Base-by-base conservation (phyloP, 1,140 invertebrate species). In the Ostrea edulis region DNA sequence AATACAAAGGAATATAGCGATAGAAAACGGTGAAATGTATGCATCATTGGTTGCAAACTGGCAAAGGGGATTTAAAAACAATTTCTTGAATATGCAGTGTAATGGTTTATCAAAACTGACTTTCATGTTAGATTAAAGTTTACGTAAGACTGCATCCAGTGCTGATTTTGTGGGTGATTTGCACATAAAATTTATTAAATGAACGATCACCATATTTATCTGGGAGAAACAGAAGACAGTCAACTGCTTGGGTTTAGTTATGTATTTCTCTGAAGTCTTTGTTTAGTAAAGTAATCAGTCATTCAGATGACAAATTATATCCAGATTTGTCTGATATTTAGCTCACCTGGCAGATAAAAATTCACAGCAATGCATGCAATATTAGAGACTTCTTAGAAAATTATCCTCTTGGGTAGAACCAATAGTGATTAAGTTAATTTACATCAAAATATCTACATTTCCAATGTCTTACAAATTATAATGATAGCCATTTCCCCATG, bases 21-120 rank as follows among this genome's bases (percentile, higher is more conserved):
- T 77, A 1, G 29, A 77, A 25, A 25, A 22, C 35, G 68, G 68
- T 77, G 9, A 29, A 77, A 77, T 29, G 22, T 35, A 77, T 77
- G 68, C 68, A 29, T 77, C 68, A 77, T 35, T 77, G 25, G 68
- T 29, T 77, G 65, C 22, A n/a, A 71, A 25, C 22, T 71, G 55
- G 14, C 12, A 22, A 71, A 12, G 8, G 9, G 29, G 52, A 84
- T 54, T 54, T 54, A 84, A 58, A 84, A 84, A 51, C 54, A 84
- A 84, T 58, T 84, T 52, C 17, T 17, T 53, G 82, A 54, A 53
- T 53, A 84, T 84, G 82, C 82, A 53, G n/a, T 25, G 2, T 58
- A 53, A 84, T 84, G 53, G 82, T 12, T n/a, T 54, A 77, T 77
- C 29, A 77, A 77, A 77, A 77, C 35, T 77, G 68, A 77, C 29